Evolutionary conservation across 2,113 vertebrate genomes (phyloP).

Genomic region (Anolis sagrei): DNA sequence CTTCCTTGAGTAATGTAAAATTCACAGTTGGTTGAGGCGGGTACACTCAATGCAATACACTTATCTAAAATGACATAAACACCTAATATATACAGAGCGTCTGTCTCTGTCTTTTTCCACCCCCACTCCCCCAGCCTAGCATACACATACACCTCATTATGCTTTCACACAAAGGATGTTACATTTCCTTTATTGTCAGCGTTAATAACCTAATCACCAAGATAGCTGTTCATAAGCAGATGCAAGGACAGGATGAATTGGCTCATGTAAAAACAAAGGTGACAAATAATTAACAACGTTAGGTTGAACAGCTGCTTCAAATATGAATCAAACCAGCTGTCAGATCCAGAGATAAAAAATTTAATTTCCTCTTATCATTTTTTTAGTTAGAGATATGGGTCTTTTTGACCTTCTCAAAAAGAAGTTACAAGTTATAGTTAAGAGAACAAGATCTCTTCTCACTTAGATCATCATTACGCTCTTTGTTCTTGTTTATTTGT

Average conservation of each 20-base stretch:
- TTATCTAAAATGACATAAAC: slow-evolving; percentile 29
- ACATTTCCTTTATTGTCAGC: slow-evolving; percentile 57
- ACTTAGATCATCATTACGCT: neutral
- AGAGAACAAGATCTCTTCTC: neutral
- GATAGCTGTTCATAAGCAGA: slow-evolving; percentile 45
- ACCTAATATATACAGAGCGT: too few species aligned
- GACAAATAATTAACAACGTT: slow-evolving; percentile 48
- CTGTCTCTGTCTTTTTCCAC: too few species aligned
- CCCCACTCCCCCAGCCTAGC: neutral
- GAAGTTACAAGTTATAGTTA: neutral
- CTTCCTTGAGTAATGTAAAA: neutral
- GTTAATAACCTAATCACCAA: slow-evolving; percentile 62
- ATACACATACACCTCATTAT: slow-evolving; percentile 59
- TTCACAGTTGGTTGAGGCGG: neutral
- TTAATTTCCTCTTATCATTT: neutral
- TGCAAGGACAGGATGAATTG: slow-evolving; percentile 42
- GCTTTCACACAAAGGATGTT: slow-evolving; percentile 49
- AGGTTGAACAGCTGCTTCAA: slow-evolving; percentile 22
- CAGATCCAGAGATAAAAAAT: slow-evolving; percentile 2
- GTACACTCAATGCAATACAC: neutral
- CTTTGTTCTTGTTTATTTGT: too few species aligned
- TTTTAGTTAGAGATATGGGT: neutral
- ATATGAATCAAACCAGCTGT: slow-evolving; percentile 16
- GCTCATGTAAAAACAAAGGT: slow-evolving; percentile 42
- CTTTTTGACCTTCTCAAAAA: slow-evolving; percentile 3